These are phyloP conservation scores for Sanderia malayensis DNA, from an alignment of 30 jellyfish, hydroid and myxozoan genomes.

Conservation along the genomic window DNA sequence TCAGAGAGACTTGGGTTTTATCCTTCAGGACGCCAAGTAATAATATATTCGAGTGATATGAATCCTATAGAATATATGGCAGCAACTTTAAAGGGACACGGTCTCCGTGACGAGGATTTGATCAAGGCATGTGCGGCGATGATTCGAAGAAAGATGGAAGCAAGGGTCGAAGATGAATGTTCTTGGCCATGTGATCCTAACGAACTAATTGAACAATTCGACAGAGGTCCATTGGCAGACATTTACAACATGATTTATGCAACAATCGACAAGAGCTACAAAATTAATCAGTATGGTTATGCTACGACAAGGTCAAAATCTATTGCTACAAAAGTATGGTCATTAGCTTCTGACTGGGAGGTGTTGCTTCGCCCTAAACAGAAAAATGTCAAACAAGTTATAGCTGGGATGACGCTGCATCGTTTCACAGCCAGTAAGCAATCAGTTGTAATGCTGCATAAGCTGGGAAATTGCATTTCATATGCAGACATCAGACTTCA, in stretches of 20 bases:
- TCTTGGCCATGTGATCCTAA: constrained; percentile 32
- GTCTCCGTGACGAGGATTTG: constrained; percentile 39
- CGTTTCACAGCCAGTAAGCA: constrained; percentile 35
- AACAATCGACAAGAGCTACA: constrained; percentile 29
- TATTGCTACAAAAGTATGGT: constrained; percentile 42
- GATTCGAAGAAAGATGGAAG: neutral
- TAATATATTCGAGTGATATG: constrained; percentile 53
- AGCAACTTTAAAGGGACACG: constrained; percentile 40
- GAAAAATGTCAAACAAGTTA: constrained; percentile 35
- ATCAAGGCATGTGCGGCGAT: constrained; percentile 27
- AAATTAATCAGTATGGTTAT: constrained; percentile 25
- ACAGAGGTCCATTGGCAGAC: constrained; percentile 36
- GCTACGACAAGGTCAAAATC: constrained; percentile 24
- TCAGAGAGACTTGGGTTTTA: constrained; percentile 34
- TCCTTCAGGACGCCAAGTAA: constrained; percentile 4
- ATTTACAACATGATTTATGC: constrained; percentile 39
- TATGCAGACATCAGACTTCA: constrained; percentile 36
- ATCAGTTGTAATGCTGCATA: constrained; percentile 27
- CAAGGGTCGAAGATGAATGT: neutral
- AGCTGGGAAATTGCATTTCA: constrained; percentile 50
- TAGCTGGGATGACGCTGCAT: constrained; percentile 38
- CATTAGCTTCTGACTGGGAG: constrained; percentile 56
- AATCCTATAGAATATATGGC: constrained; percentile 41
- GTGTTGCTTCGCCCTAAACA: constrained; percentile 8
- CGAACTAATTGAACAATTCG: constrained; percentile 13